These are phyloP conservation scores for Melieria crassipennis DNA, from an alignment of 2,888 invertebrate genomes.

Conservation along the genomic window DNA sequence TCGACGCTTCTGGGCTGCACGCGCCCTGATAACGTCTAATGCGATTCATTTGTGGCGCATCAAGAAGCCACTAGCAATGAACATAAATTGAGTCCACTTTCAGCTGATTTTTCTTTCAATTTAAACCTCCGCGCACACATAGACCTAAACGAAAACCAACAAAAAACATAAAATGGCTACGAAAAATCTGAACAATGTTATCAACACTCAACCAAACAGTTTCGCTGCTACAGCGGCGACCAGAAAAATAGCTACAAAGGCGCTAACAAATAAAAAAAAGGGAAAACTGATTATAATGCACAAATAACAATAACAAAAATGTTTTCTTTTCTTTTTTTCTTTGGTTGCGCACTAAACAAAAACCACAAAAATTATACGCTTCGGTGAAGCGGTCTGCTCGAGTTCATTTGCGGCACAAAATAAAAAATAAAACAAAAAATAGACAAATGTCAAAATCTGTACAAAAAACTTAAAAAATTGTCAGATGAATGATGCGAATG, in stretches of 20 bases:
- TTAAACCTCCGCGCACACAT: neutral
- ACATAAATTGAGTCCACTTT: slow-evolving; percentile 20
- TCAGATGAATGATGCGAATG: no score
- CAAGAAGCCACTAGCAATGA: slow-evolving; percentile 12
- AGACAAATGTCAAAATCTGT: neutral
- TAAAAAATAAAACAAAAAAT: neutral
- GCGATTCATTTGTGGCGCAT: neutral
- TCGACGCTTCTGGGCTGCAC: slow-evolving; percentile 1
- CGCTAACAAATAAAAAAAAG: slow-evolving; percentile 9
- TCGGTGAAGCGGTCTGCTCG: slow-evolving; percentile 2
- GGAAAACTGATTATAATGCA: slow-evolving; percentile 10
- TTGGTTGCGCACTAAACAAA: neutral
- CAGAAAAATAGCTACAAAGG: neutral
- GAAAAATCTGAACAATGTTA: slow-evolving; percentile 19
- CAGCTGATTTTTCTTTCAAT: slow-evolving; percentile 4
- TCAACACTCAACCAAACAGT: slow-evolving; percentile 24
- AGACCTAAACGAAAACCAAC: neutral
- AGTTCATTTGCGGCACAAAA: slow-evolving; percentile 6
- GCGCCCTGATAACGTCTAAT: slow-evolving; percentile 2
- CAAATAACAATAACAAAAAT: slow-evolving; percentile 8
- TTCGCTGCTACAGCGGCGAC: neutral
- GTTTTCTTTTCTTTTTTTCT: neutral
- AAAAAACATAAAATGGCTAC: slow-evolving; percentile 8
- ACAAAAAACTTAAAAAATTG: no score
- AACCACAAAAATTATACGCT: slow-evolving; percentile 22